phyloP scores from a whole-genome alignment of 2,797 vertebrate genomes.

The Acipenser oxyrinchus region DNA sequence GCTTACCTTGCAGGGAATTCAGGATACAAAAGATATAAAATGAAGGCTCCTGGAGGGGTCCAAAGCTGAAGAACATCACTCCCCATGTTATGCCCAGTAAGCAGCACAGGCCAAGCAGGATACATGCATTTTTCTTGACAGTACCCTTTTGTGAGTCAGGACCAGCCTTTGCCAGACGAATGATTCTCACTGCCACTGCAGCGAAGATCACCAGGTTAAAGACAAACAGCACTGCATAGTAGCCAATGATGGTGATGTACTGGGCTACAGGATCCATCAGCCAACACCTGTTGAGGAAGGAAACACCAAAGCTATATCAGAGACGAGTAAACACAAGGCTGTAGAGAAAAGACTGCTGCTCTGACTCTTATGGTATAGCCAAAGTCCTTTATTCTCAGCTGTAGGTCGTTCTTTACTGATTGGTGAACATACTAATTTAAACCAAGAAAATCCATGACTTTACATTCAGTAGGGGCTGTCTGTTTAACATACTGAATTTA shows the following conservation, averaged over 20 bases:
- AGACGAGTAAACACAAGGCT: too few species aligned
- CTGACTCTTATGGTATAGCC: too few species aligned
- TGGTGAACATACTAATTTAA: too few species aligned
- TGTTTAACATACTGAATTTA: too few species aligned
- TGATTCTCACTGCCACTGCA: constrained; percentile 38
- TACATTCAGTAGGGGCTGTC: too few species aligned
- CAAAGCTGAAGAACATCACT: background rate
- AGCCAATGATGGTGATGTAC: constrained; percentile 48
- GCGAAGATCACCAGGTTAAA: constrained; percentile 46
- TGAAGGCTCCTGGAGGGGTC: background rate
- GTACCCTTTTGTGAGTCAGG: too few species aligned
- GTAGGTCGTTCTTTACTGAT: too few species aligned
- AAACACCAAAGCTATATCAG: too few species aligned
- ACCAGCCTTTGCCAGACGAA: constrained; percentile 13
- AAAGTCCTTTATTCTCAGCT: too few species aligned
- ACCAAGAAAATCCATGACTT: too few species aligned
- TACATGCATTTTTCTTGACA: background rate
- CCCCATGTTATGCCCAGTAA: background rate
- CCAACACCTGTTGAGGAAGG: constrained; percentile 46
- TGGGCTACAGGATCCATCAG: constrained; percentile 38
- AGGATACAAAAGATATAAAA: background rate
- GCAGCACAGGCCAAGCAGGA: background rate
- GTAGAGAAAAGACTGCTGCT: too few species aligned
- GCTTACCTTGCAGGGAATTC: background rate
- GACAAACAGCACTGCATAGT: constrained; percentile 49